Conservation (phyloP, 2,113 vertebrate species). For the Brienomyrus longianalis region DNA sequence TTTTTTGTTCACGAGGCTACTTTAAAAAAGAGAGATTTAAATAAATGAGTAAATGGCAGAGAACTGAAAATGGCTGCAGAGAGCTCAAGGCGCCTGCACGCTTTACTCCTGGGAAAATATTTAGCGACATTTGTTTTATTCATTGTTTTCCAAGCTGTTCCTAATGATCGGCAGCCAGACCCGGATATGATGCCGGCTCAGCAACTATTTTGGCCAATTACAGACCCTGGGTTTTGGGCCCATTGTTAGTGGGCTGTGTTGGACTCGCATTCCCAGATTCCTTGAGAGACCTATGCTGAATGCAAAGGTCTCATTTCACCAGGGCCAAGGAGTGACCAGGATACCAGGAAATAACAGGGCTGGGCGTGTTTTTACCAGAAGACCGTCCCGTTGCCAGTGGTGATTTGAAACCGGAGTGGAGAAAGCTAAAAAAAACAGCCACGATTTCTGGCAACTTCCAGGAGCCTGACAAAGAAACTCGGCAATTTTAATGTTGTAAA, state of each 20-base stretch:
- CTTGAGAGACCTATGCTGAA: background rate
- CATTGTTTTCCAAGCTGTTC: background rate
- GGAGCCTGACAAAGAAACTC: background rate
- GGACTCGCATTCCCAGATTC: background rate
- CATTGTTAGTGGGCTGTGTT: background rate
- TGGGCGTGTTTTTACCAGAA: constrained; percentile 8
- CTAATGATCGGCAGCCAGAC: background rate
- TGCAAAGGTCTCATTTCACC: constrained; percentile 3
- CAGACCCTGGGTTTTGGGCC: background rate
- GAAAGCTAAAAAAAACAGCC: background rate
- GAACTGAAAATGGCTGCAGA: background rate
- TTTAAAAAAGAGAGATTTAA: constrained; percentile 1
- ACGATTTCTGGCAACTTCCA: background rate
- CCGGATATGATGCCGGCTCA: background rate
- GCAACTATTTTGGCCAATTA: background rate
- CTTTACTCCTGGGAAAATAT: constrained; percentile 3
- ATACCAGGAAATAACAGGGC: background rate
- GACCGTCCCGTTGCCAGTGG: background rate
- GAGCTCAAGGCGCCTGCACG: background rate
- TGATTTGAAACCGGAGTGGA: background rate
- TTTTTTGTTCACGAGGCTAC: constrained; percentile 22
- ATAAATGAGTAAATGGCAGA: constrained; percentile 12
- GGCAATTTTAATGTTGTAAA: background rate
- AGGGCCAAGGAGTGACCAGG: background rate
- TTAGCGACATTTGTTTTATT: background rate